Base-by-base conservation (phyloP, 2,113 vertebrate genomes). In the Myodes glareolus region DNA sequence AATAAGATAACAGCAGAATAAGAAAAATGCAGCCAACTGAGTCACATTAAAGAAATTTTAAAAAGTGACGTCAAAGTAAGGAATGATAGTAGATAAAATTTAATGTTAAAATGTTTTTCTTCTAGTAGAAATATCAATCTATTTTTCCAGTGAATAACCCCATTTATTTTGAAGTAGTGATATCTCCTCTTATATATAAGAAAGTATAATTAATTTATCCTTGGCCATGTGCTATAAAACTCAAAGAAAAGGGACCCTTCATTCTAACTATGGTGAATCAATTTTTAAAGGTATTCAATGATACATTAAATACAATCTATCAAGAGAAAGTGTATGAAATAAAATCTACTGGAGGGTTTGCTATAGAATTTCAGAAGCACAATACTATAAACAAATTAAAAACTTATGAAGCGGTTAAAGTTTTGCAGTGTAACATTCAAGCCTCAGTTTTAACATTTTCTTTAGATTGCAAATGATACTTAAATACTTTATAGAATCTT, bases 181-280 rank as follows among this genome's bases (percentile, higher is more conserved):
- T 7, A 80, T 84, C 39, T 88, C 17, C 39, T 72, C 2, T 76
- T 72, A 52, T 52, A 72, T 50, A 80, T 76, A 73, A 25, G 12
- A 84, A 50, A 88, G 19, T 58, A 39, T 5, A 95, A 86, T 86
- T 94, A 88, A 97, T 95, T 88, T 93, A 21, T 94, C 58, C 97
- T 92, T 76, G 86, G 58, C 17, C 2, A 85, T 55, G 14, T 84
- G n/a, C 14, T 82, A 2, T 47, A 88, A 95, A 96, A 96, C 25
- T 90, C 55, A 87, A 94, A 92, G 19, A 88, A 88, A 77, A 76
- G 27, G 80, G 42, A 93, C 90, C 52, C 10, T 47, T 92, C 52
- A 88, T 93, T 97, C 90, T 45, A 94, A 42, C 17, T 90, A 88
- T 88, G 16, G 77, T 12, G 29, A 94, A 95, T 91, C 31, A 55